A percentile compares a stretch with the other conserved stretches of the same genome.
Evolutionary conservation across 1,140 invertebrate species (phyloP).

Genomic region (Meloidogyne hapla): DNA sequence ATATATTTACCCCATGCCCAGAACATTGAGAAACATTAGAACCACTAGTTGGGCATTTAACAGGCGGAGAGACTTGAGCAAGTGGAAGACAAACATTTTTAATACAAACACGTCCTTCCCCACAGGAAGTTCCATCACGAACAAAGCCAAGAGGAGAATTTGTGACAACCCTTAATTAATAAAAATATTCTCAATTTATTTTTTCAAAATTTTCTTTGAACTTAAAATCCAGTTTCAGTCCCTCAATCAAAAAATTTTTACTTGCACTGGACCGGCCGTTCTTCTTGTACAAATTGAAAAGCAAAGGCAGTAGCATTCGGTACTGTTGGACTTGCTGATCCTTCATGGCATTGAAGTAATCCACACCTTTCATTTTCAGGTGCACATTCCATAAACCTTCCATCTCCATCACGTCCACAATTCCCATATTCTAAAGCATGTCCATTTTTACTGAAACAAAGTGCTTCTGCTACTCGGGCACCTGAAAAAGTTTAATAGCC

Average conservation of each 20-base stretch:
- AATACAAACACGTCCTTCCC: conserved; percentile 54
- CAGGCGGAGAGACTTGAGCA: conserved; percentile 67
- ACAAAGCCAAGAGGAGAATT: conserved; percentile 35
- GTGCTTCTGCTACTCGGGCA: conserved; percentile 46
- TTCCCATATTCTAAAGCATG: conserved; percentile 63
- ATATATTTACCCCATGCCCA: not conserved
- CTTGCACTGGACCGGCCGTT: conserved; percentile 59
- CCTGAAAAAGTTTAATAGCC: not conserved
- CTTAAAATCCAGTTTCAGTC: not conserved
- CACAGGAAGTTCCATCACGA: conserved; percentile 56
- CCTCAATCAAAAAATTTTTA: conserved; percentile 27
- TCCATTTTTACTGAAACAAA: conserved; percentile 56
- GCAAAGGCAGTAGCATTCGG: conserved; percentile 56
- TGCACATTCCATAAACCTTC: conserved; percentile 46
- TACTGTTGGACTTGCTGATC: conserved; percentile 36
- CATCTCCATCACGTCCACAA: conserved; percentile 50
- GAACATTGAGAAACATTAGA: conserved; percentile 70
- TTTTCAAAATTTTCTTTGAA: conserved; percentile 21
- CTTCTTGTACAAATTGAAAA: conserved; percentile 56
- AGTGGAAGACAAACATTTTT: conserved; percentile 54
- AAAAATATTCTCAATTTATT: too few relatives aligned
- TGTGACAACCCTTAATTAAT: conserved; percentile 30
- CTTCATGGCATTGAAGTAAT: conserved; percentile 54
- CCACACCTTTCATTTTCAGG: conserved; percentile 54
- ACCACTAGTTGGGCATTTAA: conserved; percentile 79